Evolutionary conservation across 2,797 vertebrate genomes (phyloP).

Genomic region (Ambastaia sidthimunki): DNA sequence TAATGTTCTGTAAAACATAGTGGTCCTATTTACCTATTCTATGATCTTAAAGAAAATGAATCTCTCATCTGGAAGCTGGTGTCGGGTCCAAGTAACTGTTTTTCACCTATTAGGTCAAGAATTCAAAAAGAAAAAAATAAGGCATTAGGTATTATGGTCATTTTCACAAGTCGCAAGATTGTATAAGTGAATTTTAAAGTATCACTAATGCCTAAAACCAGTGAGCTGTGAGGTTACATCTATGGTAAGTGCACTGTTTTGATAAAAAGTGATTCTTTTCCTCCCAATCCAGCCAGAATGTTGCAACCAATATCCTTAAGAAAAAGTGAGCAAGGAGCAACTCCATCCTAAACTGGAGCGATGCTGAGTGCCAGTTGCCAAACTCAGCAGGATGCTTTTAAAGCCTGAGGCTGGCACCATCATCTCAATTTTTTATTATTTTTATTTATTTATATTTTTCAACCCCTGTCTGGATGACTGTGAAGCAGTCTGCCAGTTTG

Average conservation of each 20-base stretch:
- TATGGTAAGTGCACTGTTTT: constrained; percentile 4
- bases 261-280: background rate
- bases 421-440: constrained; percentile 47
- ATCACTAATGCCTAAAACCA: background rate
- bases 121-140: no score
- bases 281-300: constrained; percentile 3
- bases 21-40: no score
- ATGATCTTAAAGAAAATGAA: no score
- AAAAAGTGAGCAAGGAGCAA: constrained; percentile 41
- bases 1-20: no score
- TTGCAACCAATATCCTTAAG: constrained; percentile 9
- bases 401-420: constrained; percentile 43
- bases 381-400: constrained; percentile 48
- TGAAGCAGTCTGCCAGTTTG: constrained; percentile 36
- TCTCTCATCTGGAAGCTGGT: no score
- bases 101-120: no score
- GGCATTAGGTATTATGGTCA: no score
- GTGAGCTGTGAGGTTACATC: background rate
- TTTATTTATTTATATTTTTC: constrained; percentile 55
- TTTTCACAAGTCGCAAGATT: background rate
- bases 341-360: constrained; percentile 47
- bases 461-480: constrained; percentile 42
- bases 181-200: background rate
- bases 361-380: constrained; percentile 51
- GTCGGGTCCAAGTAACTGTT: no score